Conservation (phyloP, 2,888 invertebrate species). For the Dorcus hopei region DNA sequence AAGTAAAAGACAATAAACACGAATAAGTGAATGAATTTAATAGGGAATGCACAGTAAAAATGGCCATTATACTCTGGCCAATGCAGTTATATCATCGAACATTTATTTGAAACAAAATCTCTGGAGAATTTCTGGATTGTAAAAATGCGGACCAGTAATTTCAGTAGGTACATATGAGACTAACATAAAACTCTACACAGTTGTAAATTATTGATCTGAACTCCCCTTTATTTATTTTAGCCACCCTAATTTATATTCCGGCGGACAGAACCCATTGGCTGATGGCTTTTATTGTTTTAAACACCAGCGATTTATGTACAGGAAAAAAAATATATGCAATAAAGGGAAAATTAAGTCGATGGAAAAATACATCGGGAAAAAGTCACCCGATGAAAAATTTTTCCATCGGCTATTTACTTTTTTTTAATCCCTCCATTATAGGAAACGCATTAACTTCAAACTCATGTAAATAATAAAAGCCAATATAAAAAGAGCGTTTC, state of each 20-base stretch:
- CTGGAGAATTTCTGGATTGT: slow-evolving; percentile 45
- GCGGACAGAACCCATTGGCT: slow-evolving; percentile 32
- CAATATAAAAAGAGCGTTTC: too few species aligned
- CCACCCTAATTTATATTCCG: slow-evolving; percentile 48
- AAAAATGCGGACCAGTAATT: slow-evolving; percentile 46
- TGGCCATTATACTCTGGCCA: slow-evolving; percentile 20
- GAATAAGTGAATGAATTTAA: slow-evolving; percentile 5
- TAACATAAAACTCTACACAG: slow-evolving; percentile 43
- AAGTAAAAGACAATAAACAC: not conserved
- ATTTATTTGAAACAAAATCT: slow-evolving; percentile 45
- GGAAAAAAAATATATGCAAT: slow-evolving; percentile 7
- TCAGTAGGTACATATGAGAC: slow-evolving; percentile 41
- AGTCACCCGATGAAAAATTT: too few species aligned
- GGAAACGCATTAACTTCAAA: too few species aligned
- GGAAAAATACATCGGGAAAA: too few species aligned
- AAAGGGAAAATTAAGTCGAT: too few species aligned
- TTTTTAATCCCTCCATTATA: too few species aligned
- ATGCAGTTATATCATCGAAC: slow-evolving; percentile 43
- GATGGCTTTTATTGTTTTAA: slow-evolving; percentile 38
- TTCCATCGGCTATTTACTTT: too few species aligned
- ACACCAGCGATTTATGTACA: slow-evolving; percentile 29
- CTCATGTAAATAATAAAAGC: too few species aligned
- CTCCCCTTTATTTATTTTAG: slow-evolving; percentile 49
- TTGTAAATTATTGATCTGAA: slow-evolving; percentile 48
- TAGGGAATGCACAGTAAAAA: slow-evolving; percentile 17